Evolutionary conservation across 2,113 vertebrate genomes (phyloP).

Genomic region (Phoxinus phoxinus): DNA sequence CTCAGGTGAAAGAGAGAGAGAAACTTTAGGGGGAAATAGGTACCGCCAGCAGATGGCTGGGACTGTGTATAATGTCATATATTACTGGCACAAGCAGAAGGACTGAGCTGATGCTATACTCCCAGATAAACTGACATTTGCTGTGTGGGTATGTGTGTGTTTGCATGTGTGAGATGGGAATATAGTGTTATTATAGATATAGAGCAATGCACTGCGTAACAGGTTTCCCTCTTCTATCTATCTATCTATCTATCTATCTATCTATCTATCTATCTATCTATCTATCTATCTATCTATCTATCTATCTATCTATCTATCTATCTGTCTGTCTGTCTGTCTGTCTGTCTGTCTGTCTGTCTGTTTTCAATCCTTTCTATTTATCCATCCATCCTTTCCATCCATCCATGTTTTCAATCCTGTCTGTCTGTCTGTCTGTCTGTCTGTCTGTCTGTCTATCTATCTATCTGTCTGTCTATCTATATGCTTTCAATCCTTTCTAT

Average conservation of each 20-base stretch:
- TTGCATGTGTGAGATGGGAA: conserved; percentile 7
- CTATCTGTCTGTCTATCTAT: not conserved
- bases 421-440: not conserved
- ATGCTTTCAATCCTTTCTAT: too few relatives aligned
- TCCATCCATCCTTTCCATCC: not conserved
- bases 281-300: not conserved
- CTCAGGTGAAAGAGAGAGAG: conserved; percentile 37
- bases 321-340: not conserved
- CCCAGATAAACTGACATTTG: conserved; percentile 31
- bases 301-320: not conserved
- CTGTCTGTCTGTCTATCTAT: not conserved
- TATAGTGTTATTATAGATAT: conserved; percentile 41
- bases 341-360: not conserved
- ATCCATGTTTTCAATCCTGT: too few relatives aligned
- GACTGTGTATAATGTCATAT: conserved; percentile 49
- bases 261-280: not conserved
- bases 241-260: not conserved
- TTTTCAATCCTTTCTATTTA: not conserved
- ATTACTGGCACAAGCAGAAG: conserved; percentile 47
- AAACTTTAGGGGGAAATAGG: conserved; percentile 40
- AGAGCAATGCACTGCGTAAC: conserved; percentile 8
- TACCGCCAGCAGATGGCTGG: conserved; percentile 47
- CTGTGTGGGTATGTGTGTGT: conserved; percentile 36
- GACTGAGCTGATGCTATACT: conserved; percentile 11
- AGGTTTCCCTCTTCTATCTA: not conserved